Evolutionary conservation across 2,113 vertebrate genomes (phyloP).

Genomic region (Pardalotus punctatus): DNA sequence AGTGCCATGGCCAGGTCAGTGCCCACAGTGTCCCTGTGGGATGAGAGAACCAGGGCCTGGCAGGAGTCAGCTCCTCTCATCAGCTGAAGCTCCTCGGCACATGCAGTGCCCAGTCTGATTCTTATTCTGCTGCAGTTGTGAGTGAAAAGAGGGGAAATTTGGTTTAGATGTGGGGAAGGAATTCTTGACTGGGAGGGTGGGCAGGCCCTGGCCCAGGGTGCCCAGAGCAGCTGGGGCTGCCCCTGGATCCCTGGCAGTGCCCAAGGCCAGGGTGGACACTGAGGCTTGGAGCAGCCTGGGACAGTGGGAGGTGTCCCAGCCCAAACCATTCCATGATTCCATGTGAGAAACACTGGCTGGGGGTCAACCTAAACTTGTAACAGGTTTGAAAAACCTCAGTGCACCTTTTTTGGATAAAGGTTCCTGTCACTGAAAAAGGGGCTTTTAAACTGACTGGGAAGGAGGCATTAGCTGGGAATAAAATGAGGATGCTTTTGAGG

Average conservation of each 20-base stretch:
- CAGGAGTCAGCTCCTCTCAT: neutral
- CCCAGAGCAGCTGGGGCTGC: neutral
- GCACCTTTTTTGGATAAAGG: neutral
- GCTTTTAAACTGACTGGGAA: rapidly evolving
- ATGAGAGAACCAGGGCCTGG: neutral
- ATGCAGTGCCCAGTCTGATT: rapidly evolving
- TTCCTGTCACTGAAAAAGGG: rapidly evolving
- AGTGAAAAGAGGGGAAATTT: neutral
- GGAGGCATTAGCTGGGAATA: neutral
- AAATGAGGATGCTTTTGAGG: neutral
- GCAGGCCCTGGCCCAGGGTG: neutral
- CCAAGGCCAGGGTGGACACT: neutral
- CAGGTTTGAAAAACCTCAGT: neutral
- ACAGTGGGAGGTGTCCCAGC: neutral
- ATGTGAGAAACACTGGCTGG: neutral
- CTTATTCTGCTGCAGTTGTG: neutral
- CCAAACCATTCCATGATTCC: neutral
- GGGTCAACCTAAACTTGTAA: rapidly evolving
- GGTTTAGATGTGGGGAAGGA: neutral
- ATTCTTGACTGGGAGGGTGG: neutral
- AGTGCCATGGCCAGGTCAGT: constrained; percentile 69
- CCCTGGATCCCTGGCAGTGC: neutral
- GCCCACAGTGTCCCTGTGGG: neutral
- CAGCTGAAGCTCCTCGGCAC: rapidly evolving
- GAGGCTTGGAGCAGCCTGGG: neutral